Base-by-base conservation (phyloP, 2,797 vertebrate species). In the Tinamus major region DNA sequence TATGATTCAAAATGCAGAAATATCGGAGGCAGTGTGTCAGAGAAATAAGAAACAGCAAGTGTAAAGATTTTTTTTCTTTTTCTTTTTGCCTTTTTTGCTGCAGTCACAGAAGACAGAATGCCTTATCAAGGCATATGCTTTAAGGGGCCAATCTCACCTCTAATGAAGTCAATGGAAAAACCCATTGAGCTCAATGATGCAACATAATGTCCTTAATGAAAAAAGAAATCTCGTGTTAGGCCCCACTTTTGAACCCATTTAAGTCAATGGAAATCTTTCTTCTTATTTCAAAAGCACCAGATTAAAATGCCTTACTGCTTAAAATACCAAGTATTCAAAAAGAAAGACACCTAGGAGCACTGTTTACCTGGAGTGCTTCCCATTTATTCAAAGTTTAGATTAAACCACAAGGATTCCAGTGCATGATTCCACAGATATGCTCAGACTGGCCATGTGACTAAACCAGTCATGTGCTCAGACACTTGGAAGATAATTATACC, bases 1-100 rank as follows among this genome's bases (percentile, higher is more conserved):
- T 95, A 90, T 93, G 92, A 96, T 95, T 92, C 89, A 95, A 95
- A 95, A 94, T 87, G 82, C 87, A 95, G 75, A 88, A 88, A 90
- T 90, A 94, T 95, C 71, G 95, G 91, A 96, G 75, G 74, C 79
- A 90, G 77, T 20, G 41, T 87, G 68, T 87, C 83, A 88, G n/a
- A 91, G 68, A 92, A 92, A 82, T 71, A 79, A 91, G 71, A n/a
- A 92, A 88, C 20, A 94, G 83, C 26, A 89, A 84, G 56, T 35
- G 79, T 90, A 94, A 88, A 83, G 48, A 88, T 85, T 14, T 84
- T 74, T 42, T 69, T 79, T 46, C 12, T 19, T 24, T 55, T 75
- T 1, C 49, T 10, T 13, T 78, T 70, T 37, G 18, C 21, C 37
- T 51, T 91, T 93, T 90, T 90, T 85, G 46, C 37, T 86, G 29